Conservation (phyloP, 37 sponge, comb jelly and placozoan species). For the Chondrosia reniformis region DNA sequence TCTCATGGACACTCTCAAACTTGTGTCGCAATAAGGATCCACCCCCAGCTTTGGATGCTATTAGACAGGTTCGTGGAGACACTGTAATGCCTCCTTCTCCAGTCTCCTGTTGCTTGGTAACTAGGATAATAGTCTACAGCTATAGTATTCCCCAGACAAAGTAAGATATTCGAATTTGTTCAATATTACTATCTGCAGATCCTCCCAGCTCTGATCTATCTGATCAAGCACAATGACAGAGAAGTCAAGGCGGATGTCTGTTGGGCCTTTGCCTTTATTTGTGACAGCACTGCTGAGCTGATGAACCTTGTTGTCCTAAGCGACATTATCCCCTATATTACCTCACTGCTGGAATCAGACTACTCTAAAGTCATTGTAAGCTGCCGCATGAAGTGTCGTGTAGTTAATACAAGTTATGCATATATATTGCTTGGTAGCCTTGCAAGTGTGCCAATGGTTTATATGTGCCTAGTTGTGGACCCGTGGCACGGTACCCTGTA, state of each 20-base stretch:
- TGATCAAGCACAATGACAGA: slow-evolving; percentile 69
- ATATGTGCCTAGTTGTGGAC: too few relatives aligned
- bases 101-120: not conserved
- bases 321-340: slow-evolving; percentile 12
- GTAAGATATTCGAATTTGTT: too few relatives aligned
- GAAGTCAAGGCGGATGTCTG: slow-evolving; percentile 90
- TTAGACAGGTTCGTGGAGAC: slow-evolving; percentile 54
- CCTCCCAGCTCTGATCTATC: slow-evolving; percentile 72
- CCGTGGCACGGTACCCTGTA: too few relatives aligned
- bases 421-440: too few relatives aligned
- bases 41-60: slow-evolving; percentile 85
- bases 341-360: not conserved
- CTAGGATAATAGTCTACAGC: too few relatives aligned
- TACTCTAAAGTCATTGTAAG: slow-evolving; percentile 7
- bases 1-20: slow-evolving; percentile 89
- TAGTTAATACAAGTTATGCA: too few relatives aligned
- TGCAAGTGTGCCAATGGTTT: too few relatives aligned
- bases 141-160: too few relatives aligned
- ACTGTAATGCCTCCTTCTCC: not conserved
- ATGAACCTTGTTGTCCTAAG: slow-evolving; percentile 57
- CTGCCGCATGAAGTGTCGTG: too few relatives aligned
- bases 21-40: slow-evolving; percentile 95
- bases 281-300: slow-evolving; percentile 73
- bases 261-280: slow-evolving; percentile 92
- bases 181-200: slow-evolving; percentile 49